Percentiles rank a stretch among this genome's conserved stretches.
Conservation (phyloP, 2,888 invertebrate species). For the Parelbella ahira region DNA sequence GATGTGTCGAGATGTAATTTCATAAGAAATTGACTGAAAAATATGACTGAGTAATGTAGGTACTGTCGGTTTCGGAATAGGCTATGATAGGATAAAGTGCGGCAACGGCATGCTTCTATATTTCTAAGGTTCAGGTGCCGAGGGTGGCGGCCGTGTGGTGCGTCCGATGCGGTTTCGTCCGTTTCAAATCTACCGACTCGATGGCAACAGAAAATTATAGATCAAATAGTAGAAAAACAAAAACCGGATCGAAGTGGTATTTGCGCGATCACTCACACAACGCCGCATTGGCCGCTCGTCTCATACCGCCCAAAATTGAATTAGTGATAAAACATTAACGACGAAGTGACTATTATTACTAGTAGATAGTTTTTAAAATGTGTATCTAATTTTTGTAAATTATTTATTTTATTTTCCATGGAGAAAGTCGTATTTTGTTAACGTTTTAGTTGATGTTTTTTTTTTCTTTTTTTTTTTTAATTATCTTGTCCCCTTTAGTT, state of each 20-base stretch:
- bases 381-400: constrained; percentile 80
- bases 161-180: not conserved
- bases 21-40: constrained; percentile 77
- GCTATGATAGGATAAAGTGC: constrained; percentile 71
- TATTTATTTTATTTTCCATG: constrained; percentile 78
- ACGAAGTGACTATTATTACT: constrained; percentile 75
- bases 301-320: constrained; percentile 47
- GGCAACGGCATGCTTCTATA: constrained; percentile 72
- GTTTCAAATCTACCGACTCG: too few species aligned
- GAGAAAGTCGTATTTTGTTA: constrained; percentile 80
- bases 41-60: constrained; percentile 78
- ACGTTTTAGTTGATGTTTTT: constrained; percentile 80
- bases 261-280: constrained; percentile 26
- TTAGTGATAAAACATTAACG: constrained; percentile 67
- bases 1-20: constrained; percentile 67
- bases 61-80: constrained; percentile 71
- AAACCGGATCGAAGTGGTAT: constrained; percentile 30
- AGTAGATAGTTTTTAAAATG: constrained; percentile 67
- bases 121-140: constrained; percentile 46
- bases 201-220: too few species aligned
- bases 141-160: constrained; percentile 44
- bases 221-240: too few species aligned
- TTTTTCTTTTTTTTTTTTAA: too few species aligned
- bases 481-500: constrained; percentile 68
- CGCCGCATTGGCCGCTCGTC: constrained; percentile 43